Evolutionary conservation across 2,113 vertebrate genomes (phyloP).

Genomic region (Junco hyemalis): DNA sequence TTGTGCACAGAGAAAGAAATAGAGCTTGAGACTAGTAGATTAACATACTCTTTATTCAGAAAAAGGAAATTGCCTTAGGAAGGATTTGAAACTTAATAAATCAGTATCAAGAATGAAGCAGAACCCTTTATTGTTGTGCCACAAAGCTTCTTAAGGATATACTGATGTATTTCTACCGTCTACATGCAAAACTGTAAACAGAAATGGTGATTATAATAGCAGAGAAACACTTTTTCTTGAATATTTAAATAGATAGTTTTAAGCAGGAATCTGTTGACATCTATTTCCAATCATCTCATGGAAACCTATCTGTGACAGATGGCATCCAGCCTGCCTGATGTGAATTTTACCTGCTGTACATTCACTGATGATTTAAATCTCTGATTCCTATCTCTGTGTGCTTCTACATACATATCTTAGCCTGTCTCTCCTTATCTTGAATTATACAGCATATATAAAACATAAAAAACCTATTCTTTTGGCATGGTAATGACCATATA

Average conservation of each 20-base stretch:
- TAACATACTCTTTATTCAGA: constrained; percentile 56
- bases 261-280: constrained; percentile 1
- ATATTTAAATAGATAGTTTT: constrained; percentile 5
- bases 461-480: neutral
- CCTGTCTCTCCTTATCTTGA: neutral
- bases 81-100: constrained; percentile 68
- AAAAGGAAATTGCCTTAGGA: constrained; percentile 68
- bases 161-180: constrained; percentile 34
- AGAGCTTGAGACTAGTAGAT: constrained; percentile 46
- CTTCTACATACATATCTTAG: neutral
- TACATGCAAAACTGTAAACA: neutral
- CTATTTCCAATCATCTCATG: constrained; percentile 17
- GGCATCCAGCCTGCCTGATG: neutral
- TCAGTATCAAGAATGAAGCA: constrained; percentile 63
- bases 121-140: constrained; percentile 37
- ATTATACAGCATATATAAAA: neutral
- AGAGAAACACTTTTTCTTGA: constrained; percentile 15
- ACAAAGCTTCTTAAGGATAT: constrained; percentile 54
- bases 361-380: neutral
- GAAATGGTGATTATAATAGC: constrained; percentile 10
- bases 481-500: neutral
- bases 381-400: neutral
- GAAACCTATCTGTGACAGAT: constrained; percentile 11
- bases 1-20: constrained; percentile 45
- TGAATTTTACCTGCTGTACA: constrained; percentile 31